Base-by-base conservation (phyloP, 2,113 vertebrate species). In the Oenanthe oenanthe region DNA sequence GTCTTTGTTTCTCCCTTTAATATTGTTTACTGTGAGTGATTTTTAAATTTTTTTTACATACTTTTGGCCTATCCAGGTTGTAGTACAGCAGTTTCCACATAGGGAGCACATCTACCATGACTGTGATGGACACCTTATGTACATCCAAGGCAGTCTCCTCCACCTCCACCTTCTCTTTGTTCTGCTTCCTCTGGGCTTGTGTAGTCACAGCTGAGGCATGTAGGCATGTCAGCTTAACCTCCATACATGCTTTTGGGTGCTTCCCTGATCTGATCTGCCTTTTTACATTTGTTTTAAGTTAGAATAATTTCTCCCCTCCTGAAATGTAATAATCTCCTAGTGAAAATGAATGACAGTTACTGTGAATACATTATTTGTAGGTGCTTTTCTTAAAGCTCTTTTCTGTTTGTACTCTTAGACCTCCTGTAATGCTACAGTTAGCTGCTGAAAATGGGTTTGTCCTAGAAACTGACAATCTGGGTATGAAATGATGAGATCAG, bases 261-360 rank as follows among this genome's bases (percentile, higher is more conserved):
- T 45, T 81, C 45, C 68, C 51, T 93, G 72, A 79, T 88, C 67
- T 88, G 28, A 62, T 84, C 67, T 91, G 78, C 87, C n/a, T 76
- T 82, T 93, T 90, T 90, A 76, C 24, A 26, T 96, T 93, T 95
- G 73, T 76, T 85, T 73, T 68, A 92, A 68, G 48, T 76, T 92
- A 90, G 61, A 54, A 63, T 78, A 57, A 73, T 76, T 91, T 92
- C 75, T 84, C 36, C 50, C 20, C 50, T 89, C 45, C 25, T 88
- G 71, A 82, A 88, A 89, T 79, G 47, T 24, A 92, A 50, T 87
- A 26, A 85, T 96, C 90, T 94, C 72, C 54, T 63, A 32, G 72
- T 92, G 81, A 75, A 89, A 94, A 84, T 90, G 88, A 95, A 65
- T 94, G 77, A 61, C 79, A 92, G 80, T 77, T 91, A 76, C 20